These are phyloP conservation scores for Nyctalus aviator DNA, from an alignment of 2,797 vertebrate species.

Conservation along the genomic window DNA sequence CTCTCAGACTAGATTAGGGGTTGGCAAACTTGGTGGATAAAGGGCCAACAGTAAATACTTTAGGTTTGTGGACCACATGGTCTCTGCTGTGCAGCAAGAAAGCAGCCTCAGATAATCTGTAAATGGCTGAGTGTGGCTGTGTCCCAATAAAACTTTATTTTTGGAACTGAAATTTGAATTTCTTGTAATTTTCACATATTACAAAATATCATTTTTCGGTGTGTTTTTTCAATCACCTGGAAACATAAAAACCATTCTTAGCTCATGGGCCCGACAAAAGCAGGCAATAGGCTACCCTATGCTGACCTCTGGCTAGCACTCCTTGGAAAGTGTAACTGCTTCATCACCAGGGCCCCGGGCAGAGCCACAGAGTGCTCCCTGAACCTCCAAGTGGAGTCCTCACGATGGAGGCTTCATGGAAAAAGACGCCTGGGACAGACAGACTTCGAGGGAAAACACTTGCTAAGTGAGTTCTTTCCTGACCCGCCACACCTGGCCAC, in stretches of 20 bases:
- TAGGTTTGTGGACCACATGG: neutral
- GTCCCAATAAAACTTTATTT: slow-evolving; percentile 21
- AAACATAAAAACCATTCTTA: slow-evolving; percentile 50
- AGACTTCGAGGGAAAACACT: neutral
- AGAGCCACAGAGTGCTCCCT: neutral
- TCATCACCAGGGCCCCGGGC: neutral
- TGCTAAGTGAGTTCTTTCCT: slow-evolving; percentile 13
- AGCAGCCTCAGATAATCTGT: neutral
- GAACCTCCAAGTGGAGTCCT: neutral
- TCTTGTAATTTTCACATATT: slow-evolving; percentile 4
- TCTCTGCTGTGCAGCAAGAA: neutral
- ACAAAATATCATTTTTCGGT: slow-evolving; percentile 7
- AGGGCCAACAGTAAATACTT: slow-evolving; percentile 13
- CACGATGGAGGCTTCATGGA: neutral
- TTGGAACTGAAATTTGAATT: slow-evolving; percentile 52
- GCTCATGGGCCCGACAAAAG: neutral
- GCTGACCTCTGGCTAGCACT: slow-evolving; percentile 44
- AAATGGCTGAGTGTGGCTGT: neutral
- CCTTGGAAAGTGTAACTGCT: slow-evolving; percentile 16
- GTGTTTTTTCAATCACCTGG: slow-evolving; percentile 36
- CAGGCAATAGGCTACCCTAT: neutral
- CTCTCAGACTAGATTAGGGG: slow-evolving; percentile 52
- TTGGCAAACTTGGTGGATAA: slow-evolving; percentile 33
- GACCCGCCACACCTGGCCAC: neutral
- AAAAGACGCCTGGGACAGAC: neutral